Conservation (phyloP, 1,140 invertebrate species). For the Hyles vespertilio region DNA sequence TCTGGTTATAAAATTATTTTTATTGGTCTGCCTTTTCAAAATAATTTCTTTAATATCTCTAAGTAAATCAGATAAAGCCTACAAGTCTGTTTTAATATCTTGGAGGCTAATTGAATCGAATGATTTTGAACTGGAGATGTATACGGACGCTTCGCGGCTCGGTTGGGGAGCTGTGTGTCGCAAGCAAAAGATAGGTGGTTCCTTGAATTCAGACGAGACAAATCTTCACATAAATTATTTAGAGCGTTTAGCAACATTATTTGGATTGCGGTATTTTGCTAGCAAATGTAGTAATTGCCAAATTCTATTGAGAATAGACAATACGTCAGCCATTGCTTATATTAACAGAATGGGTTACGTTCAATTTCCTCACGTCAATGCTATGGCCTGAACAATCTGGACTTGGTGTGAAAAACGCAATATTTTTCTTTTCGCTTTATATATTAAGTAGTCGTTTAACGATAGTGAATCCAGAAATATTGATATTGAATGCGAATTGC, state of each 20-base stretch:
- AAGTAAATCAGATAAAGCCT: no score
- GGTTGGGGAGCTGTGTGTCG: slow-evolving; percentile 18
- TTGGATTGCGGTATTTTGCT: background rate
- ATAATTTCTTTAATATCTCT: no score
- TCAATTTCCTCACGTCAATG: background rate
- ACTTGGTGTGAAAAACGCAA: background rate
- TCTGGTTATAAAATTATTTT: no score
- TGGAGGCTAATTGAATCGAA: background rate
- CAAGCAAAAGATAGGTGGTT: slow-evolving; percentile 1
- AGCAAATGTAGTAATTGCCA: background rate
- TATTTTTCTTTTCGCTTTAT: background rate
- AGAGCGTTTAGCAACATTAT: background rate
- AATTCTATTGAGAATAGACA: slow-evolving; percentile 1
- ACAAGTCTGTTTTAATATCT: background rate
- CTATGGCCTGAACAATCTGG: background rate
- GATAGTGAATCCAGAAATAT: background rate
- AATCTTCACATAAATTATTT: background rate
- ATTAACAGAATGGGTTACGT: slow-evolving; percentile 1
- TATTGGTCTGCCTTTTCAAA: no score
- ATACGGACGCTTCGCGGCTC: slow-evolving; percentile 14
- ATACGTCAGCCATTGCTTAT: slow-evolving; percentile 1
- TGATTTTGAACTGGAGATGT: slow-evolving; percentile 14
- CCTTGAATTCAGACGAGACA: background rate
- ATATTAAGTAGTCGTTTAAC: no score
- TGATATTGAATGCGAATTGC: slow-evolving; percentile 8